Evolutionary conservation across 1,140 invertebrate genomes (phyloP).

Genomic region (Panagrolaimus sp.): DNA sequence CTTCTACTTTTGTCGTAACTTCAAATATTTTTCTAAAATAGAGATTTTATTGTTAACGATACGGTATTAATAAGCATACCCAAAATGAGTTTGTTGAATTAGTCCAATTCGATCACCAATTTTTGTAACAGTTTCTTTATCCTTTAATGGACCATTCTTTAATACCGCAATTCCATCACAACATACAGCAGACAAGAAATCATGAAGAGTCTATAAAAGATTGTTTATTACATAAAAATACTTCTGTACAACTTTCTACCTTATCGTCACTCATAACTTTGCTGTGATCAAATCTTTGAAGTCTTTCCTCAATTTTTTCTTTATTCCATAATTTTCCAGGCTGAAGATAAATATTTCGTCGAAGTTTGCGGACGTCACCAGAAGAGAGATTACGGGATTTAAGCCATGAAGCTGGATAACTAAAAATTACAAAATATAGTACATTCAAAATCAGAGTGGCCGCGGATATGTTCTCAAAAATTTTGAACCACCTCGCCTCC

Average conservation of each 20-base stretch:
- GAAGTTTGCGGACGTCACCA: conserved; percentile 21
- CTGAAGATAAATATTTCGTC: conserved; percentile 44
- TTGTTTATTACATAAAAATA: neutral
- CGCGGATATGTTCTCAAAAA: too few species aligned
- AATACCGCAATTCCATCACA: conserved; percentile 50
- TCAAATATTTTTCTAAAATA: conserved; percentile 48
- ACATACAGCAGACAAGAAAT: conserved; percentile 51
- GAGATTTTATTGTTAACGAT: conserved; percentile 17
- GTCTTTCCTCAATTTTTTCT: conserved; percentile 38
- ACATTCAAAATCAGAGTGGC: too few species aligned
- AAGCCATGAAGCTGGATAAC: conserved; percentile 45
- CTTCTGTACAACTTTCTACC: conserved; percentile 15
- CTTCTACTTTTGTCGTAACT: conserved; percentile 49
- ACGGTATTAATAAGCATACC: conserved; percentile 28
- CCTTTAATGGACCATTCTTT: conserved; percentile 28
- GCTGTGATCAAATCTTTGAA: conserved; percentile 39
- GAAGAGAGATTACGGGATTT: conserved; percentile 39
- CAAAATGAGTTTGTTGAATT: conserved; percentile 54
- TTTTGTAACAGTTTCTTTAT: conserved; percentile 35
- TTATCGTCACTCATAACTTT: conserved; percentile 45
- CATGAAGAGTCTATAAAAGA: conserved; percentile 45
- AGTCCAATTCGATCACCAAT: conserved; percentile 51
- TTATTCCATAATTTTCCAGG: conserved; percentile 38
- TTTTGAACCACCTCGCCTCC: too few species aligned
- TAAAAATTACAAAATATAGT: conserved; percentile 22